Conservation (phyloP, 1,140 invertebrate species). For the Tetramorium parvispinum region DNA sequence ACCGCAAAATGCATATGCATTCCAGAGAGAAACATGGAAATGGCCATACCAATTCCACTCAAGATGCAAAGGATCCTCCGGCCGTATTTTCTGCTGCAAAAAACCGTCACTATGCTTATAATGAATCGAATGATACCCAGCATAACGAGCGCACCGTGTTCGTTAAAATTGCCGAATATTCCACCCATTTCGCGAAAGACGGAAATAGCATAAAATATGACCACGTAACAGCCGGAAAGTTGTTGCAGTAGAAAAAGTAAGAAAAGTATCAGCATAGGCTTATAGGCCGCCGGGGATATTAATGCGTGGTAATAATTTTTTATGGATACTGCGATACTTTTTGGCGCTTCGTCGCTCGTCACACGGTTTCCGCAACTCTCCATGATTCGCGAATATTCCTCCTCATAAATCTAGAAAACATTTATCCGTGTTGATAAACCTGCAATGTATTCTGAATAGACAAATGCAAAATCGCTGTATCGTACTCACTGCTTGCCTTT, state of each 20-base stretch:
- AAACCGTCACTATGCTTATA: slow-evolving; percentile 82
- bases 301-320: slow-evolving; percentile 27
- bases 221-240: slow-evolving; percentile 14
- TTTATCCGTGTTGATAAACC: neutral
- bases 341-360: neutral
- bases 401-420: slow-evolving; percentile 49
- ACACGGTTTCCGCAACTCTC: neutral
- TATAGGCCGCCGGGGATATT: neutral
- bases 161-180: slow-evolving; percentile 17
- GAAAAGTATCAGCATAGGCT: slow-evolving; percentile 35
- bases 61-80: slow-evolving; percentile 85
- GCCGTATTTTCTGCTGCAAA: slow-evolving; percentile 86
- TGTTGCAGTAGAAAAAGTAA: slow-evolving; percentile 36
- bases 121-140: slow-evolving; percentile 35
- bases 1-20: slow-evolving; percentile 83
- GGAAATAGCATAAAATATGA: slow-evolving; percentile 46
- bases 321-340: neutral
- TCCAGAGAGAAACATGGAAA: slow-evolving; percentile 86
- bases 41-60: slow-evolving; percentile 87
- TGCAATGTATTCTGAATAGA: neutral
- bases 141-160: slow-evolving; percentile 27
- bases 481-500: slow-evolving; percentile 39
- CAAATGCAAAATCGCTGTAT: neutral
- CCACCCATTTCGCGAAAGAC: slow-evolving; percentile 41
- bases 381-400: slow-evolving; percentile 45